Base-by-base conservation (phyloP, 2,113 vertebrate species). In the Xenus cinereus region DNA sequence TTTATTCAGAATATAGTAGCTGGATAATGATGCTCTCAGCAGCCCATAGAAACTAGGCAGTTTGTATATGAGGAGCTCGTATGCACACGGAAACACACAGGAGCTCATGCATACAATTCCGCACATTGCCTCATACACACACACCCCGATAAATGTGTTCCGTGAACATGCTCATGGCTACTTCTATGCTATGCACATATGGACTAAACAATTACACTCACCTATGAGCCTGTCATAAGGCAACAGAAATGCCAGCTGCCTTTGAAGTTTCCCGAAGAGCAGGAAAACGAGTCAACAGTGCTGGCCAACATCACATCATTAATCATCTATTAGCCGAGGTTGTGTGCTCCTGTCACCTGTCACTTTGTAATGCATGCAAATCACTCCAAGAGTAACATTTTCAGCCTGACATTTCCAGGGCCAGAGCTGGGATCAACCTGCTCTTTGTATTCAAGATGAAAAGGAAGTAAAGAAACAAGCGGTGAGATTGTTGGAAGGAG, bases 331-430 rank as follows among this genome's bases (percentile, higher is more conserved):
- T 97, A 98, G 96, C 84, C 0, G 71, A 95, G 96, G 92, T 91
- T 95, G 89, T 95, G 94, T 91, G 78, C 93, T 96, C 90, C 91
- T 97, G 97, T 98, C 98, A 97, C 87, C 95, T 97, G 96, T 97
- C 97, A 97, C 96, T 97, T 96, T 83, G 92, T 97, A 96, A 97
- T 89, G 93, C 96, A 98, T 98, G 97, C 97, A 98, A 97, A 98
- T 98, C 95, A 97, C 92, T 96, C 95, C 91, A 93, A 96, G 87
- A 97, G 90, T 94, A 97, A 94, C 96, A 93, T 96, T 98, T 97
- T 86, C 93, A 95, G 89, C 87, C 90, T 98, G 97, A 97, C 97
- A 97, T 97, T 97, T 93, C 91, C 91, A 95, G 93, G 93, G 77
- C 91, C 93, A 96, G 93, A 85, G 81, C 88, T 88, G 87, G 92